Conservation (phyloP, 2,113 vertebrate genomes). For the Hemiscyllium ocellatum region DNA sequence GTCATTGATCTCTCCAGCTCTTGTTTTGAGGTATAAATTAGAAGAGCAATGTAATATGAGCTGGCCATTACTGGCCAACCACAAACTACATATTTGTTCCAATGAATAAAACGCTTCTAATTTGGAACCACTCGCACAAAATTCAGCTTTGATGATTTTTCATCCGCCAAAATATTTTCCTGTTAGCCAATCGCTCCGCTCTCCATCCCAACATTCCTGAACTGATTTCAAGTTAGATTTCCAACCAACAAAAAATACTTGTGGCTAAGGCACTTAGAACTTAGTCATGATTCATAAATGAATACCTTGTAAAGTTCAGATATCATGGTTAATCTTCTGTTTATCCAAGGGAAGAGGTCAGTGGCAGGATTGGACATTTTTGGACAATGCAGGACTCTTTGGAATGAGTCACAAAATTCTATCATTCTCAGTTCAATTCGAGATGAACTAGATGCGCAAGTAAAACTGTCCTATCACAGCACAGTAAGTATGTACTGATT, state of each 20-base stretch:
- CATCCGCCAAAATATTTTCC: slow-evolving; percentile 26
- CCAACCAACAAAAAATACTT: slow-evolving; percentile 21
- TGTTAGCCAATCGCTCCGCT: neutral
- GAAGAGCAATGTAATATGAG: neutral
- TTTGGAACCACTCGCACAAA: neutral
- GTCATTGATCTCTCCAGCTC: slow-evolving; percentile 15
- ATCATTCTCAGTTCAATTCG: neutral
- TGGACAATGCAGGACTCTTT: neutral
- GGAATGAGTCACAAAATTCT: neutral
- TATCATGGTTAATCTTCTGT: neutral
- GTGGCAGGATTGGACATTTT: too few relatives aligned
- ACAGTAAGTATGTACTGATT: neutral
- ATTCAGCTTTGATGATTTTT: slow-evolving; percentile 32
- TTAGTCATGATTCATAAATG: neutral
- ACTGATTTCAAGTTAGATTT: slow-evolving; percentile 28
- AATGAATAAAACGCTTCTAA: slow-evolving; percentile 17
- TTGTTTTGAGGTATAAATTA: neutral
- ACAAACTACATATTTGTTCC: slow-evolving; percentile 20
- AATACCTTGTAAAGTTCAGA: neutral
- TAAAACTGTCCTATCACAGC: neutral
- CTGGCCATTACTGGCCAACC: slow-evolving; percentile 13
- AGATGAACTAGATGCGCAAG: too few relatives aligned
- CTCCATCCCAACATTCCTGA: slow-evolving; percentile 21
- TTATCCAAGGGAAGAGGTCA: neutral
- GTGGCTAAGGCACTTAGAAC: neutral